A percentile compares a stretch with the other conserved stretches of the same genome.
phyloP scores from a whole-genome alignment of 2,113 vertebrate species.

The Triplophysa rosa region DNA sequence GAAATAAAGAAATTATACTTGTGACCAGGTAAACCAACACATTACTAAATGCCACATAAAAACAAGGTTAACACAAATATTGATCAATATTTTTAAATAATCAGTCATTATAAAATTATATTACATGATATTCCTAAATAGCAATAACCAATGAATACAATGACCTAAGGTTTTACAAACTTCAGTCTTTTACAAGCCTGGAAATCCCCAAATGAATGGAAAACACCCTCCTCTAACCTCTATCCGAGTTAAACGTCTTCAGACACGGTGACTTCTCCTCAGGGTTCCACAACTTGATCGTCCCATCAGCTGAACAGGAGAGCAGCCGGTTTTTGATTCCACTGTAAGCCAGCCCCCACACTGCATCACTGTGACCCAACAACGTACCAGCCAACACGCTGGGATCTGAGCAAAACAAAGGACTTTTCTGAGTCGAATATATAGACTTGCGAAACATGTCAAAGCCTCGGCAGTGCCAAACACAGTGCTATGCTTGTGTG shows the following conservation, averaged over 20 bases:
- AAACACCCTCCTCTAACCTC: constrained; percentile 28
- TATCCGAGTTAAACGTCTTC: constrained; percentile 77
- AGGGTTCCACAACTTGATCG: constrained; percentile 93
- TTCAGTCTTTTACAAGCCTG: no score
- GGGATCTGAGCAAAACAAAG: constrained; percentile 75
- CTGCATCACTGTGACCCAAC: constrained; percentile 88
- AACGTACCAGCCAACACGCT: constrained; percentile 91
- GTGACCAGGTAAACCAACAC: background rate
- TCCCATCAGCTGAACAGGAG: constrained; percentile 97
- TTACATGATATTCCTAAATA: no score
- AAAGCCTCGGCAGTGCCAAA: background rate
- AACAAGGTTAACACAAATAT: background rate
- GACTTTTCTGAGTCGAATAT: background rate
- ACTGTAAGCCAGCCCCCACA: constrained; percentile 95
- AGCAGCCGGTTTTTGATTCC: constrained; percentile 94
- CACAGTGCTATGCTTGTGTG: no score
- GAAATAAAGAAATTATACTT: background rate
- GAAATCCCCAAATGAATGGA: no score
- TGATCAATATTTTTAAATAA: no score
- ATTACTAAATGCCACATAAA: background rate
- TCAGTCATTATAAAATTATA: no score
- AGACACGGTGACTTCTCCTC: constrained; percentile 89
- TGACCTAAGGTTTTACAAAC: no score
- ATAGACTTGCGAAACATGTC: no score
- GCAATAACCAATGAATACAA: no score